These are phyloP conservation scores for Bos javanicus DNA, from an alignment of 2,113 vertebrate species.

Conservation along the genomic window DNA sequence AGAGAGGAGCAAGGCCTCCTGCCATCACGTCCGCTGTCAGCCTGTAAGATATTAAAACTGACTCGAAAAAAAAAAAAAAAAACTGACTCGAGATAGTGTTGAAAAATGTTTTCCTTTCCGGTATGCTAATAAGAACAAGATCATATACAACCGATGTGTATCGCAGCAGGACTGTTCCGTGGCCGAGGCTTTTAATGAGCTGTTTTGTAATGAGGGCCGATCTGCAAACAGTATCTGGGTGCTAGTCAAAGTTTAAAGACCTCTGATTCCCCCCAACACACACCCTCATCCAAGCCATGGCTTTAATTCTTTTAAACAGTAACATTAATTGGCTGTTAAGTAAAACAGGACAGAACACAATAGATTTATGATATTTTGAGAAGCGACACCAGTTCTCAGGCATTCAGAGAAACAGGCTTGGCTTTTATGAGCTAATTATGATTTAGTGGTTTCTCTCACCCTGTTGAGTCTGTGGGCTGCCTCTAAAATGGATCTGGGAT, in stretches of 20 bases:
- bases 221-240: conserved; percentile 12
- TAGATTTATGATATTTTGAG: conserved; percentile 79
- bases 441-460: conserved; percentile 80
- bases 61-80: conserved; percentile 45
- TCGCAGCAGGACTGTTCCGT: background rate
- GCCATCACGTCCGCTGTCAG: conserved; percentile 66
- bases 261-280: background rate
- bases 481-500: conserved; percentile 76
- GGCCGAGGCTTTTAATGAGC: conserved; percentile 72
- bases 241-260: conserved; percentile 67
- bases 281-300: conserved; percentile 46
- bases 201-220: conserved; percentile 64
- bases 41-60: conserved; percentile 75
- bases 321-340: conserved; percentile 82
- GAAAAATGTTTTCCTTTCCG: conserved; percentile 77
- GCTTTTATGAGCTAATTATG: conserved; percentile 81
- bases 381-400: conserved; percentile 68
- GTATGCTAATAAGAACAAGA: conserved; percentile 65
- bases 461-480: conserved; percentile 77
- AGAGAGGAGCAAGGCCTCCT: conserved; percentile 71
- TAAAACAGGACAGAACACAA: conserved; percentile 75
- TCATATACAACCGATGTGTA: background rate
- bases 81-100: conserved; percentile 68
- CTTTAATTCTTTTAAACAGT: conserved; percentile 75
- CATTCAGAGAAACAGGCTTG: conserved; percentile 74